These are phyloP conservation scores for Chaetodon trifasciatus DNA, from an alignment of 2,797 vertebrate species.

Conservation along the genomic window DNA sequence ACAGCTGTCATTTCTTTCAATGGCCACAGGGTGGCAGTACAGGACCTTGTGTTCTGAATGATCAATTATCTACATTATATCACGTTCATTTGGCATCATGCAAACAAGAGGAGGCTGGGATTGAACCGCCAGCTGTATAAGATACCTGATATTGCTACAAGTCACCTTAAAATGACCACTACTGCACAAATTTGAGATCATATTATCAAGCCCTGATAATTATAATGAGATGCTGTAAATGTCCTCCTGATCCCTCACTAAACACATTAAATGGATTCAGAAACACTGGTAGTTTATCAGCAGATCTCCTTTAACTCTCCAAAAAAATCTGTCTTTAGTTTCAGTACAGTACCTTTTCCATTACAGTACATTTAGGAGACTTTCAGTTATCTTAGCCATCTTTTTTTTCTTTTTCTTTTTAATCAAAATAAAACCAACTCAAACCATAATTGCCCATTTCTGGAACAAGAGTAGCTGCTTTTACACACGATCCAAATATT, in stretches of 20 bases:
- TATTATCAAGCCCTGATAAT: background rate
- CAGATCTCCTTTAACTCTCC: background rate
- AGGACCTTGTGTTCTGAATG: conserved; percentile 12
- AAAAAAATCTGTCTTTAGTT: background rate
- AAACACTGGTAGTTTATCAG: background rate
- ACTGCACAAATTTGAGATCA: background rate
- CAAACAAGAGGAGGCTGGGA: background rate
- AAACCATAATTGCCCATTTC: background rate
- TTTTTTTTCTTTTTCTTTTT: background rate
- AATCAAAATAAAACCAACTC: no score
- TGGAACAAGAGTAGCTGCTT: background rate
- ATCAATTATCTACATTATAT: background rate
- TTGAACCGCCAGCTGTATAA: background rate
- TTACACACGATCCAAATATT: background rate
- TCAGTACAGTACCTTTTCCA: background rate
- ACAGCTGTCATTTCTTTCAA: background rate
- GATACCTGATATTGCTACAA: background rate
- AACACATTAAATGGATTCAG: background rate
- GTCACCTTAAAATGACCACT: background rate
- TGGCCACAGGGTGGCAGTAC: conserved; percentile 65
- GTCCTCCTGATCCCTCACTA: background rate
- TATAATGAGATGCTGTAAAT: background rate
- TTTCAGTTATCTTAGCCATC: background rate
- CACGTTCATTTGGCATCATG: background rate
- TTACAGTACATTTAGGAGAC: background rate